A percentile compares a stretch with the other conserved stretches of the same genome.
Conservation (phyloP, 2,797 vertebrate species). For the Rhabdophis nuchalis region DNA sequence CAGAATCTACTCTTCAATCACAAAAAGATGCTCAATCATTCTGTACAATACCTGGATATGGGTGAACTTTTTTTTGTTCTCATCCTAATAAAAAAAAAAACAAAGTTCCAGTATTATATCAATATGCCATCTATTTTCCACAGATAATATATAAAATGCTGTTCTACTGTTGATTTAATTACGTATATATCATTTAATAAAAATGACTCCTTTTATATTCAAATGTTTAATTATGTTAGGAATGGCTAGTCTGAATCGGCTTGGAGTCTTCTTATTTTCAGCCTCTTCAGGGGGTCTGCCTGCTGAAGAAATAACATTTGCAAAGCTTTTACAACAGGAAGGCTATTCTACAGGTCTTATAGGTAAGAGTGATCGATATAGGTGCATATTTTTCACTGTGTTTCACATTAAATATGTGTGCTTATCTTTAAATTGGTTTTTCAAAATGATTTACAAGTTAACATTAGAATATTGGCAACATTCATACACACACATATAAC, state of each 20-base stretch:
- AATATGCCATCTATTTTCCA: not conserved
- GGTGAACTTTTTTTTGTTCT: not conserved
- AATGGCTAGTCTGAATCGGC: conserved; percentile 51
- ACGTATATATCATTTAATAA: not conserved
- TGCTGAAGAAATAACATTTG: conserved; percentile 80
- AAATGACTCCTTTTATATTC: not conserved
- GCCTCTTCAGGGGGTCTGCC: conserved; percentile 88
- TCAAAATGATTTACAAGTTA: not conserved
- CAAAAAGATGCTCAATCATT: not conserved
- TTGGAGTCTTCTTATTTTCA: conserved; percentile 77
- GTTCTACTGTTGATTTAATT: not conserved
- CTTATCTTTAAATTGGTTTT: not conserved
- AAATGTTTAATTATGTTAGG: conserved; percentile 58
- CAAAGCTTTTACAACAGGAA: conserved; percentile 73
- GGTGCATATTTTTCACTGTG: not conserved
- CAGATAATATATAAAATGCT: not conserved
- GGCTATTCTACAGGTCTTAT: conserved; percentile 86
- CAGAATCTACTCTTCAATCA: not conserved
- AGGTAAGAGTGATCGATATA: conserved; percentile 64
- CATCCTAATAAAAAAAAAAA: not conserved
- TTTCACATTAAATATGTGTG: not conserved
- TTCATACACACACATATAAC: not conserved
- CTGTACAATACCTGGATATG: not conserved
- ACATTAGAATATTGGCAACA: not conserved
- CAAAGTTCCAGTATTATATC: fast-evolving